Evolutionary conservation across 2,113 vertebrate species (phyloP).

Genomic region (Maccullochella peelii): DNA sequence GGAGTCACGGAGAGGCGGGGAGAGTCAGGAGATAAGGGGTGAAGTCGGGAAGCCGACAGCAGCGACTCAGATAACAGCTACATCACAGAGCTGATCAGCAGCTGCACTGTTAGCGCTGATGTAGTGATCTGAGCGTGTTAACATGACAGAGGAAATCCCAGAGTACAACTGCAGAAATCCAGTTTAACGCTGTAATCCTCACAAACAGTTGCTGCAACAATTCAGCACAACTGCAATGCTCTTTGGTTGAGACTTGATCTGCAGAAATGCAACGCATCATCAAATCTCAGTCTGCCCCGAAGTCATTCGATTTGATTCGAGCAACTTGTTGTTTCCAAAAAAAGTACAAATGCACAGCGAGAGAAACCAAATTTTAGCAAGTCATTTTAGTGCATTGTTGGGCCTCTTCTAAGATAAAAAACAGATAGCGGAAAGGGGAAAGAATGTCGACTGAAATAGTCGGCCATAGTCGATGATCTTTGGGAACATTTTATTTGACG

Average conservation of each 20-base stretch:
- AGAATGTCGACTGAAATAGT: no score
- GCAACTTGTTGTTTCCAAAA: no score
- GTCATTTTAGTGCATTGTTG: neutral
- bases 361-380: neutral
- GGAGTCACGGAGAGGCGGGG: neutral
- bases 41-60: slow-evolving; percentile 38
- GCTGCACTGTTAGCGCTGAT: slow-evolving; percentile 45
- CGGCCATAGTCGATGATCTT: no score
- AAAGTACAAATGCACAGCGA: neutral
- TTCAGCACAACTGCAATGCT: neutral
- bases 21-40: slow-evolving; percentile 35
- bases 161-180: neutral
- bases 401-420: no score
- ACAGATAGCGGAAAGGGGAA: no score
- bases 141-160: slow-evolving; percentile 25
- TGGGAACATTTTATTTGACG: no score
- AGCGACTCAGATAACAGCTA: slow-evolving; percentile 35
- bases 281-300: neutral
- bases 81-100: slow-evolving; percentile 38
- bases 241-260: neutral
- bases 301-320: neutral
- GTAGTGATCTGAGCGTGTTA: slow-evolving; percentile 31
- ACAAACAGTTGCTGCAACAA: neutral
- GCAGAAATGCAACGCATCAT: neutral
- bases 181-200: slow-evolving; percentile 6